Evolutionary conservation across 2,888 invertebrate species (phyloP).

Genomic region (Leptinotarsa rubiginosa): DNA sequence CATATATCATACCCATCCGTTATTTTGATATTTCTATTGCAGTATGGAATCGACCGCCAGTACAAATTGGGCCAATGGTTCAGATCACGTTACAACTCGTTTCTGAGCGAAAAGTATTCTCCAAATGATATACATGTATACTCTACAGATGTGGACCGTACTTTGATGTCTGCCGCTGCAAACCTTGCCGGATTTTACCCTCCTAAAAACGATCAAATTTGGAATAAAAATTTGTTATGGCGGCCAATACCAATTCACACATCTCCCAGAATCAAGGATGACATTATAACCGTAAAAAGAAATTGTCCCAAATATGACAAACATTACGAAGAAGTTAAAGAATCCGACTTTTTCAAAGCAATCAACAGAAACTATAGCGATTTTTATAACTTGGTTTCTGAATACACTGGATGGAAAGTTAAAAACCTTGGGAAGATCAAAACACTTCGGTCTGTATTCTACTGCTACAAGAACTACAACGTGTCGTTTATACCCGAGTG

Average conservation of each 20-base stretch:
- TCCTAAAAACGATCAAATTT: constrained; percentile 66
- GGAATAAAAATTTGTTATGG: constrained; percentile 66
- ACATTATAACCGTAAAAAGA: constrained; percentile 26
- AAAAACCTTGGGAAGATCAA: constrained; percentile 19
- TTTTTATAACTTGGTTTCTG: constrained; percentile 74
- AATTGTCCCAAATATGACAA: constrained; percentile 75
- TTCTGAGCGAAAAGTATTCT: constrained; percentile 70
- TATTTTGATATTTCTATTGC: constrained; percentile 33
- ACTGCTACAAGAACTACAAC: constrained; percentile 73
- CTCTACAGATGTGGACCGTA: constrained; percentile 89
- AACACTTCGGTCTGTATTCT: constrained; percentile 65
- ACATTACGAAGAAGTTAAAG: constrained; percentile 68
- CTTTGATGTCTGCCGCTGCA: constrained; percentile 86
- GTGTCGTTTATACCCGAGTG: constrained; percentile 66
- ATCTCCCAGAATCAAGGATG: constrained; percentile 42
- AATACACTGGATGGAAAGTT: constrained; percentile 69
- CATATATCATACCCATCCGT: background rate
- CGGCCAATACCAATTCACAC: constrained; percentile 81
- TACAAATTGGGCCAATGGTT: constrained; percentile 80
- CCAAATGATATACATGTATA: constrained; percentile 71
- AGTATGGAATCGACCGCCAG: constrained; percentile 74
- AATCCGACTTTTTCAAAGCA: constrained; percentile 55
- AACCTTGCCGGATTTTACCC: constrained; percentile 73
- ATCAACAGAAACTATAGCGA: constrained; percentile 69
- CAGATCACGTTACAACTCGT: constrained; percentile 75